Percentiles rank a stretch among this genome's conserved stretches.
These are phyloP conservation scores for Daphoenositta chrysoptera DNA, from an alignment of 2,113 vertebrate species.

Conservation along the genomic window DNA sequence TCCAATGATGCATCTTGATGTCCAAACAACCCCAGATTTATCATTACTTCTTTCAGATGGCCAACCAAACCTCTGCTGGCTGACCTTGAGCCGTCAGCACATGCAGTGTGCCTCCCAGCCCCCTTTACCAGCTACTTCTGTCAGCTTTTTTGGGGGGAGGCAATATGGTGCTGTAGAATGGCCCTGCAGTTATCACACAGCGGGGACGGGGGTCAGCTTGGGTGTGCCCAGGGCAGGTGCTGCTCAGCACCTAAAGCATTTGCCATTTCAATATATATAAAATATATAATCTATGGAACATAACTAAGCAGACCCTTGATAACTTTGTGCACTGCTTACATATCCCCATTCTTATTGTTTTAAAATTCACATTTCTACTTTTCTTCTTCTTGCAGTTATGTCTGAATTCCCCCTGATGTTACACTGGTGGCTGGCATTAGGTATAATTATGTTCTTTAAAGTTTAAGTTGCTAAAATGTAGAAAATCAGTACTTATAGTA, in stretches of 20 bases:
- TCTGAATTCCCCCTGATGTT: constrained; percentile 81
- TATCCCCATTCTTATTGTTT: background rate
- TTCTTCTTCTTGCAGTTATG: constrained; percentile 75
- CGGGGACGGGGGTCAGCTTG: background rate
- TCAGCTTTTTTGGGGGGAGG: background rate
- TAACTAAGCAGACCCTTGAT: background rate
- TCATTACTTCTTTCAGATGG: background rate
- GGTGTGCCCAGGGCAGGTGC: background rate
- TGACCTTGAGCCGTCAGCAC: background rate
- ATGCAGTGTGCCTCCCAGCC: background rate
- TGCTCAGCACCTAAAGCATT: background rate
- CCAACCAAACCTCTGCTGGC: background rate
- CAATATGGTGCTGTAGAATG: background rate
- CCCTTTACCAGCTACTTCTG: background rate
- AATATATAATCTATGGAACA: background rate
- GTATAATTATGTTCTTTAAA: constrained; percentile 48
- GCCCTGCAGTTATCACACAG: background rate
- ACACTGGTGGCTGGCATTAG: constrained; percentile 87
- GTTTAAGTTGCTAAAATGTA: background rate
- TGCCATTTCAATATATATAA: background rate
- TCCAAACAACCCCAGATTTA: background rate
- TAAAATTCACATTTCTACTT: background rate
- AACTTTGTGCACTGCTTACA: background rate
- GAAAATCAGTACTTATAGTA: background rate
- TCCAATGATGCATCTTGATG: background rate